Evolutionary conservation across 1,140 invertebrate genomes (phyloP), one percentile per base, ranked within the genome.

Genomic region (Drosophila sulfurigaster): DNA sequence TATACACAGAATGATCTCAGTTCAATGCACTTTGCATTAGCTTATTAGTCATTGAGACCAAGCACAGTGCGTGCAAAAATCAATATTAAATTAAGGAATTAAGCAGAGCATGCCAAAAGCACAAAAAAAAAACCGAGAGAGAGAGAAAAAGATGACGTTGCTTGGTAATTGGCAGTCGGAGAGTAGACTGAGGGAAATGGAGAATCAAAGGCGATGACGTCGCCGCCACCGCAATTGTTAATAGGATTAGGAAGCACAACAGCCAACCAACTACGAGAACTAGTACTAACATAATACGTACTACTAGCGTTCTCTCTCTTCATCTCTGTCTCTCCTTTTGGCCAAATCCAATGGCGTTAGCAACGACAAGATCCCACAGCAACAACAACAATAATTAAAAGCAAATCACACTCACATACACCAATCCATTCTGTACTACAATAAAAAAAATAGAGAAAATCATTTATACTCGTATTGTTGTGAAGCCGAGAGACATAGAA

Each of bases 241-340:
- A 87, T 87, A 87, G 83, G 83, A 87, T 87, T 87, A 87, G 77
- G 80, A 83, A 83, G 85, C 83, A 85, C 77, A 79, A 74, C 60
- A 71, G 46, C 56, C 63, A 81, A 75, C 76, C 62, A 25, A 25
- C 20, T 25, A 25, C 20, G 20, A 25, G 20, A 25, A 81, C 62
- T 65, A 66, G 62, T 56, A 68, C 58, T 38, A 38, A 38, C 10
- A 10, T 38, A 38, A 38, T 38, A 10, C 35, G 10, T 25, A 45
- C 2, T 66, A 72, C 60, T 20, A 43, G 15, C 43, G 54, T 66
- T 13, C 45, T 46, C 28, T 72, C 51, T 20, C 16, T 20, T 20
- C 16, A 4, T 25, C 20, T 25, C 0, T 4, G 0, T 25, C 20
- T 25, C 20, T 25, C 20, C 20, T 25, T 25, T 25, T 7, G 46